Base-by-base conservation (phyloP, 1,140 invertebrate species). In the Drosophila punjabiensis region DNA sequence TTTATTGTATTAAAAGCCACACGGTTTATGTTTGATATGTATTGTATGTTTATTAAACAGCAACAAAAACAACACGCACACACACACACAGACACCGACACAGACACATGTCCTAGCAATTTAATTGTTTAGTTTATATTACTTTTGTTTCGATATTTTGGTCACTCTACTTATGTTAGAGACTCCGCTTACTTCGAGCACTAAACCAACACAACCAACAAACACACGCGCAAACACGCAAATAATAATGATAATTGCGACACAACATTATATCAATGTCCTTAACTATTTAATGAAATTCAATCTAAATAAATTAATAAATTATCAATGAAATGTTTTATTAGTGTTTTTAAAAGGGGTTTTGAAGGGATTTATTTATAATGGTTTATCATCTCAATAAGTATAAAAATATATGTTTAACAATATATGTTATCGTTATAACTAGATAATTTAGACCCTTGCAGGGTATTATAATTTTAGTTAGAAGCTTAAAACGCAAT, bases 281-380 rank as follows among this genome's bases (percentile, higher is more conserved):
- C 86, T 89, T 85, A 89, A 89, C 85, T 89, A 89, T 82, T 89
- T 89, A 90, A 88, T 88, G 74, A 88, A 88, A 88, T 84, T 81
- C 79, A 87, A 88, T 82, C 84, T 88, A 88, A 88, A 88, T 85
- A 85, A 89, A 89, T 82, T 81, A 89, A 89, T 88, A 88, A 83
- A 82, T 83, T 83, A 79, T 79, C 75, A 79, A 69, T 9, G 24
- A 66, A 14, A 58, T 24, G 11, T 14, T 41, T 50, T 4, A 14
- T 18, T 32, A 5, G 13, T 48, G 14, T 18, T 32, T 28, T 18
- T 4, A 3, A 24, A 0, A 10, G 2, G n/a, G 7, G 14, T 10
- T 20, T 52, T 24, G 24, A 3, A 24, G 24, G 3, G 24, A 24
- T 24, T 2, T 24, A 24, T 24, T 24, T 24, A 24, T 24, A 24